Conservation (phyloP, 2,888 invertebrate species). For the Lycia hirtaria region DNA sequence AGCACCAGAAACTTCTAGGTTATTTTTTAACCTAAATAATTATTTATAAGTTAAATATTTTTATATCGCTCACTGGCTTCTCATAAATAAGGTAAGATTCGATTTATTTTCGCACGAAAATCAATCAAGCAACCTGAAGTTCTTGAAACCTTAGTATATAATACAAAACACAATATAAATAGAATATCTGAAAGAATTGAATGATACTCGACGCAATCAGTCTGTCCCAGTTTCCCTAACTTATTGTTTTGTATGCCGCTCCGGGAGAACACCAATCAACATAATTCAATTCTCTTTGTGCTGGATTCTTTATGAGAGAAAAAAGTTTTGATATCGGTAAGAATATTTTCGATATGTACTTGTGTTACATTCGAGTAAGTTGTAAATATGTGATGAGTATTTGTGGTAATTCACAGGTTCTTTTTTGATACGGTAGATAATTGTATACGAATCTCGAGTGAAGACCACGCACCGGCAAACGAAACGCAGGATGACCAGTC, state of each 20-base stretch:
- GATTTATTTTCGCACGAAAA: not conserved
- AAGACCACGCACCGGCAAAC: not conserved
- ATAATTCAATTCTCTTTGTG: conserved; percentile 22
- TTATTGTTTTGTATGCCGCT: conserved; percentile 28
- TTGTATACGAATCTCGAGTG: not conserved
- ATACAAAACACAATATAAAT: conserved; percentile 5
- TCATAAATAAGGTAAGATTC: too few relatives aligned
- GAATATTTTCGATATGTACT: not conserved
- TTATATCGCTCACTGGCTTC: too few relatives aligned
- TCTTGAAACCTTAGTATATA: not conserved
- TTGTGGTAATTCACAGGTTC: not conserved
- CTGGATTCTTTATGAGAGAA: conserved; percentile 5
- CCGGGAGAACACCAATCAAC: conserved; percentile 25
- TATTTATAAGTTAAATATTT: too few relatives aligned
- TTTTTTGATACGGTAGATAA: not conserved
- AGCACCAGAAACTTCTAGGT: too few relatives aligned
- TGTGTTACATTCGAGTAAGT: not conserved
- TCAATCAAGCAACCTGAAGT: not conserved
- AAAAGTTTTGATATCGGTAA: conserved; percentile 5
- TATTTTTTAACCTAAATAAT: too few relatives aligned
- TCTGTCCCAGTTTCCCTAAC: conserved; percentile 20
- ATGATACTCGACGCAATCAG: conserved; percentile 14
- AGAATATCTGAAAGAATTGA: conserved; percentile 18
- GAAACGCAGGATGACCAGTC: not conserved
- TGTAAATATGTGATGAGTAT: not conserved